Evolutionary conservation across 2,888 invertebrate species (phyloP), one percentile per base, ranked within the genome.

Genomic region (Idaea straminata): DNA sequence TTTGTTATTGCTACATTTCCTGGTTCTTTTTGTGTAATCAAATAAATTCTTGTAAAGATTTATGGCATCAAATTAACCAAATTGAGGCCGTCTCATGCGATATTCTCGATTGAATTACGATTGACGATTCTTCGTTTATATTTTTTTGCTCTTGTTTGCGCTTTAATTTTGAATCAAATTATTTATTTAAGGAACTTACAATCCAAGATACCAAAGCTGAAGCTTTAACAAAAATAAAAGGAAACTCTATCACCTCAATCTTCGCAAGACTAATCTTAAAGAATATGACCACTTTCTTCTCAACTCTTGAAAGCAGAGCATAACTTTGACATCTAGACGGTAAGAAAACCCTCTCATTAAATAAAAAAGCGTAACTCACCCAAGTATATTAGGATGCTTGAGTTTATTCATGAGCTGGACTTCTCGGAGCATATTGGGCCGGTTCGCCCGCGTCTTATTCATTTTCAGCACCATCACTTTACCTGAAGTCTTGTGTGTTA

Each of bases 381-480:
- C 96, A 79, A 99, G 95, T 85, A 99, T 98, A 89, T 99, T 98
- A 69, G 97, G 96, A 94, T 99, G 98, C 82, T 97, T 97, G 74
- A 99, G 95, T 83, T 97, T 96, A 93, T 99, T 99, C 96, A 99
- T 98, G 79, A 99, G 95, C 93, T 99, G 98, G 74, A 98, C 98
- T 93, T 99, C 99, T 83, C 98, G 97, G 81, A 99, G 94, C 97
- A 99, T 99, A 93, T 98, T 98, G 78, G 97, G 97, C 82, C 98
- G 95, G 94, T 99, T 98, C 78, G 98, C 97, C 72, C 97, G 95
- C 85, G 97, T 96, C 90, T 98, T 96, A 94, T 99, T 98, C 97
- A 97, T 98, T 93, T 99, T 99, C 83, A 99, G 95, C 88, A 98
- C 99, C 98, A 99, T 99, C 84, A 98, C 97, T 87, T 98, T 96